A percentile compares a stretch with the other conserved stretches of the same genome.
These are phyloP conservation scores for Andrena hattorfiana DNA, from an alignment of 2,888 invertebrate species.

Conservation along the genomic window DNA sequence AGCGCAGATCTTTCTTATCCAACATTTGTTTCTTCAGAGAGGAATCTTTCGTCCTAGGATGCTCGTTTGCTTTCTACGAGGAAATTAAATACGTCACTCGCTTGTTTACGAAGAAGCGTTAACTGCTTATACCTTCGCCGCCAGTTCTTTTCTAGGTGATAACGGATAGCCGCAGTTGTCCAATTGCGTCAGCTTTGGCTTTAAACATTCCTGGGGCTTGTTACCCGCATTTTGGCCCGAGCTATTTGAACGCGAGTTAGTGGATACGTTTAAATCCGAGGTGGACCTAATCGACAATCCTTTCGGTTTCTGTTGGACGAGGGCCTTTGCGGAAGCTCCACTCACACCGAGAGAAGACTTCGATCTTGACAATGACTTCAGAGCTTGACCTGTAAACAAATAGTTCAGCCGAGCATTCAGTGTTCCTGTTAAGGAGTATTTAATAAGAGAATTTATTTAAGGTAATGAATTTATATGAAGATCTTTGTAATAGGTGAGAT, in stretches of 20 bases:
- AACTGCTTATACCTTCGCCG: constrained; percentile 42
- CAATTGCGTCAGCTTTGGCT: constrained; percentile 56
- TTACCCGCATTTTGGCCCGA: constrained; percentile 30
- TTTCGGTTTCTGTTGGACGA: constrained; percentile 63
- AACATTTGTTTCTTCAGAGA: constrained; percentile 35
- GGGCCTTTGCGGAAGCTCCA: constrained; percentile 50
- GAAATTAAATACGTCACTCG: neutral
- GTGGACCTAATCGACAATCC: constrained; percentile 74
- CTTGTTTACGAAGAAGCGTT: too few relatives aligned
- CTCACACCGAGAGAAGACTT: constrained; percentile 48
- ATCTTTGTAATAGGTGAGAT: neutral
- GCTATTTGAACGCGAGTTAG: neutral
- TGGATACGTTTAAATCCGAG: constrained; percentile 70
- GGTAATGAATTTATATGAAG: neutral
- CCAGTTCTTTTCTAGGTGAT: constrained; percentile 53
- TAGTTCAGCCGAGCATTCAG: neutral
- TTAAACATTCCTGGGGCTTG: constrained; percentile 43
- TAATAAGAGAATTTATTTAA: neutral
- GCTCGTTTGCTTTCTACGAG: constrained; percentile 30
- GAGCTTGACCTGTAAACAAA: constrained; percentile 38
- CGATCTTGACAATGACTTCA: constrained; percentile 40
- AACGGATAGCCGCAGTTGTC: constrained; percentile 26
- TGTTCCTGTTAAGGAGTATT: neutral
- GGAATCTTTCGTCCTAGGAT: constrained; percentile 36
- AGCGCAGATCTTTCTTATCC: constrained; percentile 40